Evolutionary conservation across 2,797 vertebrate genomes (phyloP).

Genomic region (Pantherophis alleghaniensis): DNA sequence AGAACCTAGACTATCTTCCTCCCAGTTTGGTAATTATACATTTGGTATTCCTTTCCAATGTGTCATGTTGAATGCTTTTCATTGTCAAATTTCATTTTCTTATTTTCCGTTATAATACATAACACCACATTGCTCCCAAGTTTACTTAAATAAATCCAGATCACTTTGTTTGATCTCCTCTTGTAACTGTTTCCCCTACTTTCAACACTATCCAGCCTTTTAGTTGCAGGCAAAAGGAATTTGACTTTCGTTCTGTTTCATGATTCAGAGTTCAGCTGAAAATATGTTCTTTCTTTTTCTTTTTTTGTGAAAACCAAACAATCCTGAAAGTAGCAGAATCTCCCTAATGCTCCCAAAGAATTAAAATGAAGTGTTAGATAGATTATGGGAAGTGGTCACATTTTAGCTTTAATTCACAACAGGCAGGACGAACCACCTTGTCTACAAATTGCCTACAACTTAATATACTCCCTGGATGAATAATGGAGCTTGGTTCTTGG

Average conservation of each 20-base stretch:
- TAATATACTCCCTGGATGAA: neutral
- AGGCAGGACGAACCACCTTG: neutral
- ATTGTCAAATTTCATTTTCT: neutral
- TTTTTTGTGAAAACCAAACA: neutral
- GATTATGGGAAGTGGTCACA: slow-evolving; percentile 1
- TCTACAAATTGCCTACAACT: neutral
- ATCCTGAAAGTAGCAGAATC: neutral
- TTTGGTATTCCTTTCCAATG: slow-evolving; percentile 6
- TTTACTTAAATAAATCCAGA: slow-evolving; percentile 41
- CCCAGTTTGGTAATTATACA: slow-evolving; percentile 8
- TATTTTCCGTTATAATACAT: slow-evolving; percentile 11
- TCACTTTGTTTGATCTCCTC: slow-evolving; percentile 24
- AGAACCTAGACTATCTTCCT: slow-evolving; percentile 7
- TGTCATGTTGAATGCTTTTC: slow-evolving; percentile 16
- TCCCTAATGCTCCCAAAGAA: neutral
- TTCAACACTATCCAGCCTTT: slow-evolving; percentile 31
- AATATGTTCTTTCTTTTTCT: neutral
- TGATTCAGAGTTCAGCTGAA: slow-evolving; percentile 16
- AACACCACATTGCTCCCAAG: slow-evolving; percentile 1
- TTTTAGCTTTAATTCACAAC: neutral
- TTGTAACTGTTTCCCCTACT: neutral
- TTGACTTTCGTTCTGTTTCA: slow-evolving; percentile 45
- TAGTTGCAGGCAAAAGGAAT: slow-evolving; percentile 26
- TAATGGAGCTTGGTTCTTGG: neutral
- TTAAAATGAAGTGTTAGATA: neutral